Percentiles rank a stretch among this genome's conserved stretches.
These are phyloP conservation scores for Odocoileus virginianus DNA, from an alignment of 2,113 vertebrate species.

Conservation along the genomic window DNA sequence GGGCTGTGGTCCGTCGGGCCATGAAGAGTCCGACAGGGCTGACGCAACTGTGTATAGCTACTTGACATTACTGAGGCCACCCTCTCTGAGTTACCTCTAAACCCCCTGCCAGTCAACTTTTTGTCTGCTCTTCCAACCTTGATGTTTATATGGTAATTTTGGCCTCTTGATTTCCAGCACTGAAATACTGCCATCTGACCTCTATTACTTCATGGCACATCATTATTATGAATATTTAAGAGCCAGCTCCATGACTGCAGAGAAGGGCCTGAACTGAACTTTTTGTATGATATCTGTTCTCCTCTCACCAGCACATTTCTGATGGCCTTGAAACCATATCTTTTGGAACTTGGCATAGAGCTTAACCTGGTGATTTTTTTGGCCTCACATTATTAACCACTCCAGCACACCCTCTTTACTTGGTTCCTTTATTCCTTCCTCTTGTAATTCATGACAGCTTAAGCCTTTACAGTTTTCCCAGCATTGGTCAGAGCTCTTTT, in stretches of 20 bases:
- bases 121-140: not conserved
- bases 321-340: not conserved
- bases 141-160: not conserved
- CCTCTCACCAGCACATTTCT: not conserved
- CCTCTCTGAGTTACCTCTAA: not conserved
- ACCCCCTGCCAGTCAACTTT: not conserved
- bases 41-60: not conserved
- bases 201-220: not conserved
- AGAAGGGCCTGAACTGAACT: not conserved
- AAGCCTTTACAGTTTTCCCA: not conserved
- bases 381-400: not conserved
- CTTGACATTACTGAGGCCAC: not conserved
- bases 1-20: fast-evolving
- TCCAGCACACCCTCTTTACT: not conserved
- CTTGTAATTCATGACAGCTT: not conserved
- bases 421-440: not conserved
- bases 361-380: not conserved
- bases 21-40: not conserved
- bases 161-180: not conserved
- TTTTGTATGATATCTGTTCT: not conserved
- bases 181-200: not conserved
- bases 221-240: not conserved
- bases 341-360: not conserved
- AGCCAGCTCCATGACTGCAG: not conserved
- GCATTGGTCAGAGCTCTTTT: not conserved